These are phyloP conservation scores for Halichoerus grypus DNA, from an alignment of 2,113 vertebrate species.

Conservation along the genomic window DNA sequence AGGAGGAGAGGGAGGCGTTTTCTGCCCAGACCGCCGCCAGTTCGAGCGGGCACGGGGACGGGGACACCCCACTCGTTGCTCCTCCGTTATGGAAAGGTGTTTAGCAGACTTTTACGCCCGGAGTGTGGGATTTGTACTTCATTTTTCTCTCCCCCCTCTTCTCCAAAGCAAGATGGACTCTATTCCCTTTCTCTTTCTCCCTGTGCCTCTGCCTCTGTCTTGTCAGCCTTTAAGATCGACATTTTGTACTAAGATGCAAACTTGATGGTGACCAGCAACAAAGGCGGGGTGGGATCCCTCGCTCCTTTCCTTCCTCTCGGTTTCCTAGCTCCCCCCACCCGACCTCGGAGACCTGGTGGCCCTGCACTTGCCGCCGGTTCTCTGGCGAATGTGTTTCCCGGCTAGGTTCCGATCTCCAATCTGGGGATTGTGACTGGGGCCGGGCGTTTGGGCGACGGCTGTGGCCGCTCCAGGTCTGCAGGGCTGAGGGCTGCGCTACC, in stretches of 20 bases:
- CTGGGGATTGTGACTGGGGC: slow-evolving; percentile 73
- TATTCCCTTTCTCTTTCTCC: slow-evolving; percentile 87
- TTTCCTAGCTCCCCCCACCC: slow-evolving; percentile 83
- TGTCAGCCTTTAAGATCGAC: slow-evolving; percentile 95
- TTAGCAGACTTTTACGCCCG: slow-evolving; percentile 89
- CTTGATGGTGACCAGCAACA: slow-evolving; percentile 87
- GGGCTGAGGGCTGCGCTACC: slow-evolving; percentile 76
- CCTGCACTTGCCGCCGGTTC: slow-evolving; percentile 82
- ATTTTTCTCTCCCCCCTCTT: slow-evolving; percentile 84
- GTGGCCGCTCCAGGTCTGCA: slow-evolving; percentile 72
- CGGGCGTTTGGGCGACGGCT: slow-evolving; percentile 66
- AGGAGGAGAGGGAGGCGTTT: slow-evolving; percentile 84
- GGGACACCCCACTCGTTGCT: slow-evolving; percentile 79
- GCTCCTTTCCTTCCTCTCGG: slow-evolving; percentile 75
- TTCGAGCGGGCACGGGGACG: slow-evolving; percentile 81
- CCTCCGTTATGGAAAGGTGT: slow-evolving; percentile 85
- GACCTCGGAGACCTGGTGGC: slow-evolving; percentile 82
- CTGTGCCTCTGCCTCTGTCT: slow-evolving; percentile 90
- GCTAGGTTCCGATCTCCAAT: slow-evolving; percentile 63
- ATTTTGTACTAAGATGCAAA: slow-evolving; percentile 95
- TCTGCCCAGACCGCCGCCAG: slow-evolving; percentile 80
- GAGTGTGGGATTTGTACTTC: slow-evolving; percentile 92
- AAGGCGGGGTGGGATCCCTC: slow-evolving; percentile 82
- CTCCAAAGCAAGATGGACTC: slow-evolving; percentile 99
- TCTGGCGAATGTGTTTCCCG: slow-evolving; percentile 64